phyloP scores from a whole-genome alignment of 2,888 invertebrate genomes.

The Leptinotarsa tumamoca region DNA sequence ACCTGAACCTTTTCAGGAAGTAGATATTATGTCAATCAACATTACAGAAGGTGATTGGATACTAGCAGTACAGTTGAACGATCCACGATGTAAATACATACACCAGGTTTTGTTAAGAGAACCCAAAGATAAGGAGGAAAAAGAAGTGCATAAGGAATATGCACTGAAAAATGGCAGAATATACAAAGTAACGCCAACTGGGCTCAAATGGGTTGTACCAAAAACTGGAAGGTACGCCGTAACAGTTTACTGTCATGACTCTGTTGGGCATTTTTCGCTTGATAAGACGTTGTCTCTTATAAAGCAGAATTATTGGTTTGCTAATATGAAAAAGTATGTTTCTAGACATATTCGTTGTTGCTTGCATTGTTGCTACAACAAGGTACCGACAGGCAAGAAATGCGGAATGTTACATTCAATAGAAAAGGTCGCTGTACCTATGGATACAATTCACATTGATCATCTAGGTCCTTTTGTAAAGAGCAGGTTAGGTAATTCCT shows the following conservation, averaged over 20 bases:
- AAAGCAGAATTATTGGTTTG: slow-evolving; percentile 40
- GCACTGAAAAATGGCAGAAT: slow-evolving; percentile 16
- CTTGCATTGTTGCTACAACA: slow-evolving; percentile 28
- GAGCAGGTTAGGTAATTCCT: too few species aligned
- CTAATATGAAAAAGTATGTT: slow-evolving; percentile 36
- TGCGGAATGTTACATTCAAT: slow-evolving; percentile 31
- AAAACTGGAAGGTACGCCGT: background rate
- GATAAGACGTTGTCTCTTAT: slow-evolving; percentile 27
- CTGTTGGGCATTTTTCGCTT: slow-evolving; percentile 21
- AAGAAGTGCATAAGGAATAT: slow-evolving; percentile 22
- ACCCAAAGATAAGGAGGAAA: slow-evolving; percentile 16
- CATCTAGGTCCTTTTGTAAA: too few species aligned
- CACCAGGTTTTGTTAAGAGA: background rate
- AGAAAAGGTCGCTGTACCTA: slow-evolving; percentile 25
- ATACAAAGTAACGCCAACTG: background rate
- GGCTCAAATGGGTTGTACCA: slow-evolving; percentile 25
- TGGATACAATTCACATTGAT: slow-evolving; percentile 34
- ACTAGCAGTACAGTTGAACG: slow-evolving; percentile 17
- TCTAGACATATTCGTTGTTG: slow-evolving; percentile 26
- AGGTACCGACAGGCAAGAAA: too few species aligned
- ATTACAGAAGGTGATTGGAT: slow-evolving; percentile 49
- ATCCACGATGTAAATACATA: slow-evolving; percentile 21
- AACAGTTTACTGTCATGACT: slow-evolving; percentile 20
- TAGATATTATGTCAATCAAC: slow-evolving; percentile 27
- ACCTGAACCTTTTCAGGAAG: background rate